Evolutionary conservation across 2,797 vertebrate genomes (phyloP), one percentile per base, ranked within the genome.

Genomic region (Hemibagrus guttatus): DNA sequence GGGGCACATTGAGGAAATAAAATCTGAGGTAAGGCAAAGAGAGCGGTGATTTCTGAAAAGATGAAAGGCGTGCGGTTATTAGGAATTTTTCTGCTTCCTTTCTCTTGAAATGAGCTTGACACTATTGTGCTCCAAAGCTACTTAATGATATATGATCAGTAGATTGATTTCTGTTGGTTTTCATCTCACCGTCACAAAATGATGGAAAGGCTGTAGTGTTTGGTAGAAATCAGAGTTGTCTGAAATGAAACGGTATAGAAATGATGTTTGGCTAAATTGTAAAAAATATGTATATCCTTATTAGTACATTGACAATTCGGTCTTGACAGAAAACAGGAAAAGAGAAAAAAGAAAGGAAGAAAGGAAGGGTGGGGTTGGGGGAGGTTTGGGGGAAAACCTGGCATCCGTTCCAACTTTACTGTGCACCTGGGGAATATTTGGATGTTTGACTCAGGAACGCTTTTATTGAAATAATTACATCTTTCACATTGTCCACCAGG

Each of bases 391-490:
- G 46, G 26, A 83, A 86, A 88, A 87, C 8, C 87, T 91, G 87
- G 82, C 89, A 85, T 91, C 85, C 61, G 68, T 90, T 91, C 80
- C 81, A 81, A 88, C 86, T 90, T 92, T 84, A 86, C 81, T 83
- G 21, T 85, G 64, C 84, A 75, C 89, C 68, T 86, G 81, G 90
- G 92, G 91, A 93, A 93, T 94, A 88, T 90, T 74, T 90, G 84
- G 89, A 90, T 91, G 91, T 89, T 93, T 91, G 86, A 88, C 90
- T 85, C 82, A 54, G 89, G 81, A 89, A 89, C 26, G 78, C 71
- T 90, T 94, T 92, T 92, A 93, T 92, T 90, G 90, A 58, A 94
- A 93, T 94, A 94, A 94, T 94, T 93, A 92, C 54, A 89, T 92
- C 88, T 91, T 86, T 91, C 59, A 89, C 92, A 89, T 88, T 86